Conservation (phyloP, 2,113 vertebrate species). For the Scomber japonicus region DNA sequence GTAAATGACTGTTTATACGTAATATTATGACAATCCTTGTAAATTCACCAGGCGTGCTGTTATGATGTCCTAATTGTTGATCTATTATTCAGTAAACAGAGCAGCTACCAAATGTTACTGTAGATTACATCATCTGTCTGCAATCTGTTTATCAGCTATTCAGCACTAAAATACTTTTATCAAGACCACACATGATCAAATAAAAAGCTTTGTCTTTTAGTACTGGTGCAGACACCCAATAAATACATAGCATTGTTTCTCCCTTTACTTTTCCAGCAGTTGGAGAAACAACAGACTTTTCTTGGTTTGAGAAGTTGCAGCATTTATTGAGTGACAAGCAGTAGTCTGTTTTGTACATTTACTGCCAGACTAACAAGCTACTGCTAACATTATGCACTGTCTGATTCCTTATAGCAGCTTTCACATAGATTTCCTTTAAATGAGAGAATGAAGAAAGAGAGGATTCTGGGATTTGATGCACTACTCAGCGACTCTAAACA, state of each 20-base stretch:
- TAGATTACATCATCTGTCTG: constrained; percentile 22
- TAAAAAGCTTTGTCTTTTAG: not conserved
- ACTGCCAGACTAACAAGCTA: too few relatives aligned
- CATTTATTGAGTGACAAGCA: too few relatives aligned
- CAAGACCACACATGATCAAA: constrained; percentile 17
- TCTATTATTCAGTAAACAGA: constrained; percentile 32
- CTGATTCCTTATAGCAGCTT: too few relatives aligned
- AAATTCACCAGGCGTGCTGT: not conserved
- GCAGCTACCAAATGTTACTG: constrained; percentile 8
- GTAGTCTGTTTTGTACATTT: too few relatives aligned
- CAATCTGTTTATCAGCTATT: constrained; percentile 12
- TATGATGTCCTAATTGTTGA: not conserved
- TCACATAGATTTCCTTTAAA: too few relatives aligned
- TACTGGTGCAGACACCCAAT: not conserved
- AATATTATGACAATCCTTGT: not conserved
- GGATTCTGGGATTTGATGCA: too few relatives aligned
- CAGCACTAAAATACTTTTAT: constrained; percentile 23
- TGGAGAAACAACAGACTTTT: too few relatives aligned
- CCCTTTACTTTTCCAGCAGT: too few relatives aligned
- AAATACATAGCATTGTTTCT: not conserved
- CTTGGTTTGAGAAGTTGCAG: too few relatives aligned
- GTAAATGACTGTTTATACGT: not conserved
- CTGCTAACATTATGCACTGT: too few relatives aligned
- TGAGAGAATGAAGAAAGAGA: too few relatives aligned
- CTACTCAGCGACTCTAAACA: too few relatives aligned